Percentiles rank a stretch among this genome's conserved stretches.
Conservation (phyloP, 2,113 vertebrate species). For the human region GRCh38 chr6:69955501-69956000, state of each 20-base stretch:
- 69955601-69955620: not conserved
- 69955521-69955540: not conserved
- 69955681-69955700: not conserved
- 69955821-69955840: not conserved
- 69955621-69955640: not conserved
- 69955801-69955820: not conserved
- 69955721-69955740: not conserved
- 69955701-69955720: not conserved
- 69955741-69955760: slow-evolving; percentile 5
- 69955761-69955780: not conserved
- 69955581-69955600: not conserved
- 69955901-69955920: not conserved
- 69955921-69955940: not conserved
- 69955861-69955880: not conserved
- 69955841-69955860: not conserved
- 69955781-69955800: not conserved
- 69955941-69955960: not conserved
- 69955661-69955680: not conserved
- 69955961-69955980: slow-evolving; percentile 3
- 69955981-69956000: not conserved
- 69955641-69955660: not conserved
- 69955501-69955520: not conserved
- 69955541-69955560: not conserved
- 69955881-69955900: slow-evolving; percentile 1
- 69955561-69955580: too few relatives aligned